Evolutionary conservation across 2,113 vertebrate species (phyloP).

Genomic region (Muntiacus muntjak): DNA sequence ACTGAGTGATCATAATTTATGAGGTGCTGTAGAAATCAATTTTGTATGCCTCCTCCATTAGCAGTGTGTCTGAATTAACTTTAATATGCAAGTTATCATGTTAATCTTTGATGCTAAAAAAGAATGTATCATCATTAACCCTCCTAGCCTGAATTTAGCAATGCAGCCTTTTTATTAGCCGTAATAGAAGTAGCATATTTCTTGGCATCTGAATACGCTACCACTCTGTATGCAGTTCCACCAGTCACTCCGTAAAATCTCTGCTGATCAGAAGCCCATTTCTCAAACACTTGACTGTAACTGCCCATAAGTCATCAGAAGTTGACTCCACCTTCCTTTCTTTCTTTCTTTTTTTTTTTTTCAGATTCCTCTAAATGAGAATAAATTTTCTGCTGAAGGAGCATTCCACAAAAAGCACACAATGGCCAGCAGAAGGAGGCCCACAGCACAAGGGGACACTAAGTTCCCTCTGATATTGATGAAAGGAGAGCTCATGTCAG

Average conservation of each 20-base stretch:
- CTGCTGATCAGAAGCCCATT: constrained; percentile 51
- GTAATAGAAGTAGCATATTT: constrained; percentile 46
- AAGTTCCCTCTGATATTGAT: not conserved
- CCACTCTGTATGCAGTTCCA: constrained; percentile 13
- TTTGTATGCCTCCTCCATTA: constrained; percentile 71
- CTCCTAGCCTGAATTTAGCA: constrained; percentile 58
- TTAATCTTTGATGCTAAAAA: constrained; percentile 71
- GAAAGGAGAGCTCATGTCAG: not conserved
- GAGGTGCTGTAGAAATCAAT: constrained; percentile 61
- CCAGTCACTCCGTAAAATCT: not conserved
- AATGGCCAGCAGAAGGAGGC: not conserved
- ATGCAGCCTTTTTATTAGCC: constrained; percentile 51
- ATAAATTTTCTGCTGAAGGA: constrained; percentile 41
- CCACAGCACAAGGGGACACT: not conserved
- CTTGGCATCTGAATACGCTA: not conserved
- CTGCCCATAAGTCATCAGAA: constrained; percentile 39
- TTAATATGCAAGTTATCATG: constrained; percentile 68
- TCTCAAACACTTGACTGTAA: constrained; percentile 59
- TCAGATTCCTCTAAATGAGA: constrained; percentile 24
- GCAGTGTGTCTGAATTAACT: constrained; percentile 61
- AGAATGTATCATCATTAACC: constrained; percentile 67
- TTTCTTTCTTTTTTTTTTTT: not conserved
- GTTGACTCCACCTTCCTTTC: not conserved
- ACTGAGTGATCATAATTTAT: constrained; percentile 38
- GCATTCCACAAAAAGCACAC: not conserved